phyloP scores from a whole-genome alignment of 2,888 invertebrate genomes.

The Platycheirus rosarum region DNA sequence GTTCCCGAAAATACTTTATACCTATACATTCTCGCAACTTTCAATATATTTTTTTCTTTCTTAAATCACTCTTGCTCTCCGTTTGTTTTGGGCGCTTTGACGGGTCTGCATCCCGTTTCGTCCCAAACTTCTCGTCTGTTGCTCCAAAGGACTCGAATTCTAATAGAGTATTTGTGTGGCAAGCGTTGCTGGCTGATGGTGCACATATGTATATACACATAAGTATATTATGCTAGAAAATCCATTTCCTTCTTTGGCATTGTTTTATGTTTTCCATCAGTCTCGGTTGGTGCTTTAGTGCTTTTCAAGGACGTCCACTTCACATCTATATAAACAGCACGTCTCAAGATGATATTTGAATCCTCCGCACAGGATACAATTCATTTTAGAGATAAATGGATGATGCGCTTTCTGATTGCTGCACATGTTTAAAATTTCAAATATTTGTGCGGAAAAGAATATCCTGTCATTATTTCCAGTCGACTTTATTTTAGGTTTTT shows the following conservation, averaged over 20 bases:
- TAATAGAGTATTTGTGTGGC: slow-evolving; percentile 16
- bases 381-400: slow-evolving; percentile 73
- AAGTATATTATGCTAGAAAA: slow-evolving; percentile 49
- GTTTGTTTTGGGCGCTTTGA: neutral
- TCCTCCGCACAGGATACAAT: slow-evolving; percentile 70
- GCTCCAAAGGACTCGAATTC: slow-evolving; percentile 5
- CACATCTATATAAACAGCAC: slow-evolving; percentile 67
- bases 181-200: neutral
- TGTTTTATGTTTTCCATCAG: slow-evolving; percentile 70
- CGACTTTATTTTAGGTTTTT: slow-evolving; percentile 11
- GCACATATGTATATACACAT: neutral
- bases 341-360: slow-evolving; percentile 74
- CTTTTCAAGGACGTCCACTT: slow-evolving; percentile 67
- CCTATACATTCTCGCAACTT: slow-evolving; percentile 29
- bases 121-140: neutral
- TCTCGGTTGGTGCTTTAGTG: slow-evolving; percentile 69
- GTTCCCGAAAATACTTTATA: too few species aligned
- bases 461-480: slow-evolving; percentile 62
- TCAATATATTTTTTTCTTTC: slow-evolving; percentile 53
- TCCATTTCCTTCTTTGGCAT: slow-evolving; percentile 70
- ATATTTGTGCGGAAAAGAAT: slow-evolving; percentile 64
- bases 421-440: slow-evolving; percentile 73
- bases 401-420: slow-evolving; percentile 73
- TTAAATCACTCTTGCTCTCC: slow-evolving; percentile 1
- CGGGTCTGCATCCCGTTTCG: neutral